These are phyloP conservation scores for Pseudomugil tenellus DNA, from an alignment of 2,797 vertebrate genomes.

Conservation along the genomic window DNA sequence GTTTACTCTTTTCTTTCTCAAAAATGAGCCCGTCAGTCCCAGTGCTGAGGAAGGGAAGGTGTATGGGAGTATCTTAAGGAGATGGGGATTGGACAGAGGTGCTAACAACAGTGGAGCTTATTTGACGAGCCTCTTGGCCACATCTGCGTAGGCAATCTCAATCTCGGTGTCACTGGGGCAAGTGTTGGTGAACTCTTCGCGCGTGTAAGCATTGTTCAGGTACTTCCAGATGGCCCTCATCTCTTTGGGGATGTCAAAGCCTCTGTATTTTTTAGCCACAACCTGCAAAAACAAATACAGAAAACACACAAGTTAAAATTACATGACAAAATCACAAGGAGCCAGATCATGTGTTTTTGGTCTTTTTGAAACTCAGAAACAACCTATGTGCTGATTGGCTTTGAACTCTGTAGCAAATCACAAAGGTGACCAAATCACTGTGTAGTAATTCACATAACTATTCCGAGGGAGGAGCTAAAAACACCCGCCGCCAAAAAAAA, in stretches of 20 bases:
- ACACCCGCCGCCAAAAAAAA: no score
- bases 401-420: neutral
- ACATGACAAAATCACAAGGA: neutral
- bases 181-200: slow-evolving; percentile 98
- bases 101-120: slow-evolving; percentile 69
- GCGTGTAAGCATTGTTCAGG: slow-evolving; percentile 91
- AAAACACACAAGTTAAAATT: neutral
- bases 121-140: slow-evolving; percentile 97
- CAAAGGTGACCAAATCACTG: neutral
- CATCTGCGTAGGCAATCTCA: slow-evolving; percentile 95
- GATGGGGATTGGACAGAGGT: neutral
- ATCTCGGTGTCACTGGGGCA: slow-evolving; percentile 97
- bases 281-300: slow-evolving; percentile 78
- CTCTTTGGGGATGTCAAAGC: slow-evolving; percentile 94
- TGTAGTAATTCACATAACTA: neutral
- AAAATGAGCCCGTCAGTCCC: slow-evolving; percentile 72
- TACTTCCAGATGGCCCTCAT: slow-evolving; percentile 97
- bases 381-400: neutral
- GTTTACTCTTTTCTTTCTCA: slow-evolving; percentile 68
- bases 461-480: neutral
- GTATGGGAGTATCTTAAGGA: neutral
- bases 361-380: neutral
- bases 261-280: slow-evolving; percentile 95
- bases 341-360: neutral
- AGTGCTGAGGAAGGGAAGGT: slow-evolving; percentile 34